Conservation (phyloP, 1,140 invertebrate species). For the Zaprionus inermis region DNA sequence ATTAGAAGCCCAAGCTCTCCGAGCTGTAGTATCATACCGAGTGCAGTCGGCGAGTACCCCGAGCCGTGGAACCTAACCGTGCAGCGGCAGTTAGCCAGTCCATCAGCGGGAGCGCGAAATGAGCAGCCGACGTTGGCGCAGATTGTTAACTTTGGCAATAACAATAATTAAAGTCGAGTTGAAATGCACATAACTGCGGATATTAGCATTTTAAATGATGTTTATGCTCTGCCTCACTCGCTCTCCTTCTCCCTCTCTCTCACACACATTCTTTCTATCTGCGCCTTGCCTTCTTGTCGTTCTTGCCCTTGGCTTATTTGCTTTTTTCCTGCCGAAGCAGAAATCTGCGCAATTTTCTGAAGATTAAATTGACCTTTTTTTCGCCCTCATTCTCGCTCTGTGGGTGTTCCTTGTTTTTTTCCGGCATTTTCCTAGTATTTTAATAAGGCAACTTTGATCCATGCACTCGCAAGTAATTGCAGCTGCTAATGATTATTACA, state of each 20-base stretch:
- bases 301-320: slow-evolving; percentile 54
- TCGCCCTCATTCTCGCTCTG: slow-evolving; percentile 6
- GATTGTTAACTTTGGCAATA: slow-evolving; percentile 83
- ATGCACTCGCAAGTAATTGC: slow-evolving; percentile 68
- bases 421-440: slow-evolving; percentile 26
- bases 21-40: background rate
- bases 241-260: slow-evolving; percentile 12
- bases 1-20: slow-evolving; percentile 57
- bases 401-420: slow-evolving; percentile 13
- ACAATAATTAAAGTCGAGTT: slow-evolving; percentile 84
- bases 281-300: background rate
- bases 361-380: slow-evolving; percentile 77
- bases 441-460: slow-evolving; percentile 65
- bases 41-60: slow-evolving; percentile 23
- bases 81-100: slow-evolving; percentile 70
- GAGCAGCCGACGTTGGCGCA: slow-evolving; percentile 65
- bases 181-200: slow-evolving; percentile 81
- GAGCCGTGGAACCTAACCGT: background rate
- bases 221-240: slow-evolving; percentile 43
- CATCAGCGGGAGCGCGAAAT: slow-evolving; percentile 61
- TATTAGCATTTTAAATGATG: slow-evolving; percentile 83
- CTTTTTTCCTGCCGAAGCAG: slow-evolving; percentile 22
- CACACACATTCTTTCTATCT: slow-evolving; percentile 12
- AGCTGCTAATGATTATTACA: slow-evolving; percentile 61
- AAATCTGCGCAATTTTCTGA: slow-evolving; percentile 73